These are phyloP conservation scores for Drosophila tsacasi DNA, from an alignment of 1,140 invertebrate genomes.

Conservation along the genomic window DNA sequence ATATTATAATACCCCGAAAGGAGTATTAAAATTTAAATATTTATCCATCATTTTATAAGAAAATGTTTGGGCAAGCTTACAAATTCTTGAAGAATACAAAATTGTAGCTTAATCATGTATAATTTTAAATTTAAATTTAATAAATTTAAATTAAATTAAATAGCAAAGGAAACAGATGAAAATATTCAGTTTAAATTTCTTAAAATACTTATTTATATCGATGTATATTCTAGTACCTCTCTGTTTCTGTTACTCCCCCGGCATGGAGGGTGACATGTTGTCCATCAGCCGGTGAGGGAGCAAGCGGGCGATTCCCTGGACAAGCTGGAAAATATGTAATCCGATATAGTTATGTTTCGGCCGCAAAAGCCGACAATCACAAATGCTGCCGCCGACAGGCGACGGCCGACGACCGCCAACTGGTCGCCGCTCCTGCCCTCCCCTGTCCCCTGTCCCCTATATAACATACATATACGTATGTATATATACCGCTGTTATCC, in stretches of 20 bases:
- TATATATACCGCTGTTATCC: slow-evolving; percentile 19
- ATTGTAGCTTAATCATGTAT: neutral
- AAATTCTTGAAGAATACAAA: no score
- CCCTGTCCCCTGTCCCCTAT: neutral
- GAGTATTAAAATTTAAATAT: no score
- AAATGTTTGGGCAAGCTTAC: no score
- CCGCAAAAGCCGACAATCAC: slow-evolving; percentile 77
- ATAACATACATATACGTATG: no score
- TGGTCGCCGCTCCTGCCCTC: slow-evolving; percentile 23
- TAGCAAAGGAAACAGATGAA: neutral
- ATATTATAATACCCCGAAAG: no score
- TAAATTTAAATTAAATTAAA: neutral
- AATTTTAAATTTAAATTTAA: neutral
- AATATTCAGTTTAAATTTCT: neutral
- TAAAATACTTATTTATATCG: neutral
- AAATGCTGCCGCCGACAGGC: slow-evolving; percentile 51
- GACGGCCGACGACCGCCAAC: slow-evolving; percentile 37
- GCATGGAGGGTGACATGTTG: slow-evolving; percentile 18
- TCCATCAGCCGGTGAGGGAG: slow-evolving; percentile 21
- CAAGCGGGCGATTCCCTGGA: neutral
- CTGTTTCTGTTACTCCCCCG: neutral
- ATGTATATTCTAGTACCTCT: neutral
- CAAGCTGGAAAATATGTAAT: slow-evolving; percentile 53
- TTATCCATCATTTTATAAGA: no score
- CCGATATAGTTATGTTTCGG: slow-evolving; percentile 75